Base-by-base conservation (phyloP, 2,888 invertebrate genomes). In the Lamellibrachia satsuma region DNA sequence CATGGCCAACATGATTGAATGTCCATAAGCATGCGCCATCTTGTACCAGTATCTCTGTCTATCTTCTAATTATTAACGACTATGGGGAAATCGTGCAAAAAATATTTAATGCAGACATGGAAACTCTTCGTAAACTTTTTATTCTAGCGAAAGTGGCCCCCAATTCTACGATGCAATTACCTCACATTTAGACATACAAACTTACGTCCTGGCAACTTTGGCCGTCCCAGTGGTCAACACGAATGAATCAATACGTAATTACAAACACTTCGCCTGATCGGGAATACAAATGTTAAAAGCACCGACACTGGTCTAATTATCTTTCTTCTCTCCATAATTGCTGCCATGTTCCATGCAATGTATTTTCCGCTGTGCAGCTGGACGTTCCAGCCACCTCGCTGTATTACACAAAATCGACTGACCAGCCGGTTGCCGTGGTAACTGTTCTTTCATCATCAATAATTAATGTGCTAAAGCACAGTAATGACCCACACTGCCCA, bases 221-320 rank as follows among this genome's bases (percentile, higher is more conserved):
- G n/a, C 75, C 75, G 22, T 75, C 22, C 22, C 75, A 75, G 75
- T 75, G 75, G 75, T 75, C 75, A 75, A 75, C 75, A 75, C 15
- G 75, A 75, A 75, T 75, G 75, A 75, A 75, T 75, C 75, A 75
- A 75, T 75, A 75, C n/a, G 22, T 75, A 75, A 75, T 75, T 75
- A 75, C 75, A 75, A 6, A 15, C 75, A 75, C 75, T 75, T n/a
- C 75, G 22, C n/a, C 6, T 75, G 75, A 75, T 75, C 22, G 22
- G 75, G 75, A 75, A 75, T 75, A 75, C 75, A 75, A 75, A 75
- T 75, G 75, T 75, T 75, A 75, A 75, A 75, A 75, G 75, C 75
- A 11, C 75, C 75, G n/a, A 75, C 75, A 75, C 22, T n/a, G 3
- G 75, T 75, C 75, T 75, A 75, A 75, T 75, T 75, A 75, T 75